Evolutionary conservation across 2,113 vertebrate genomes (phyloP), one percentile per base, ranked within the genome.

Genomic region (Leucoraja erinaceus): DNA sequence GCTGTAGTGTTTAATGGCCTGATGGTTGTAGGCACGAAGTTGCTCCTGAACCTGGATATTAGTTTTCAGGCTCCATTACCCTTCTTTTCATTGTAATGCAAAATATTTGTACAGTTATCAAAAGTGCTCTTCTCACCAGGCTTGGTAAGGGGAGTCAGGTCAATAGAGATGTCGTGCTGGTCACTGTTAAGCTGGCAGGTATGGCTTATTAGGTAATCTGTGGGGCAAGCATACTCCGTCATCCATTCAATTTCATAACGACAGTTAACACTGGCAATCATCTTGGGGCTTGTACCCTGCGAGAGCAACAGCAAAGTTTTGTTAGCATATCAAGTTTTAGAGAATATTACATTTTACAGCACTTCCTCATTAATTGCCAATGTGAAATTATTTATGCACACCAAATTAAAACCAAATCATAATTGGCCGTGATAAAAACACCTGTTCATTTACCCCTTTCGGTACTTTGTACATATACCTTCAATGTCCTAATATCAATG

Each of bases 141-240:
- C 14, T 94, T 93, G 14, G 68, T 96, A 61, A 99, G 97, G 0
- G 97, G 97, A 0, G 93, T 96, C 7, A 99, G 97, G 95, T 99
- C 97, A 4, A 99, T 95, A 83, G 97, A 94, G 94, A 99, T 95
- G 93, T 98, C 97, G 0, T 99, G 98, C 94, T 98, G 98, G 2
- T 95, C 84, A 28, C 94, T 97, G 95, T 95, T 98, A 93, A 99
- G 95, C 74, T 84, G 94, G 94, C 99, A 99, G 94, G 0, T 94
- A 5, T 94, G 86, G 33, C 98, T 99, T 94, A 99, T 97, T 95
- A 99, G 94, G 92, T 99, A 99, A 93, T 99, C 98, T 83, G 97
- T 95, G 95, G 98, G 98, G 94, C 99, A 99, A 20, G 98, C 99
- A 9, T 98, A 98, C 79, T 99, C 98, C 0, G 99, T 99, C 94